These are phyloP conservation scores for Vicugna pacos DNA, from an alignment of 2,113 vertebrate genomes.

Conservation along the genomic window DNA sequence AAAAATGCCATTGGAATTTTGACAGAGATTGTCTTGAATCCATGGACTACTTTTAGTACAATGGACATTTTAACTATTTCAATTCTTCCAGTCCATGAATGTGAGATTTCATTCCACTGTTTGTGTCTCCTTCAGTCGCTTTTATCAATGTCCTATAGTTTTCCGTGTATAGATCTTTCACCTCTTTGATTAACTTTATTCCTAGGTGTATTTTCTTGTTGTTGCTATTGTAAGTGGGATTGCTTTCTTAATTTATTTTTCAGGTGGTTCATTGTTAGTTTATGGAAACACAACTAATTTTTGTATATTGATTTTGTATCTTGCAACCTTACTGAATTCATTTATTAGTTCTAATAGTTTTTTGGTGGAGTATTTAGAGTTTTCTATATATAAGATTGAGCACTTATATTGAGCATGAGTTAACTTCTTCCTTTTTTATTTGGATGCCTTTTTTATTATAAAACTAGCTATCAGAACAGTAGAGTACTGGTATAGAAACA, in stretches of 20 bases:
- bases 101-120: neutral
- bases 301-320: neutral
- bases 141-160: neutral
- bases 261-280: neutral
- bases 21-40: neutral
- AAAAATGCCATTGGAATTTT: neutral
- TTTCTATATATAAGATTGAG: neutral
- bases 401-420: neutral
- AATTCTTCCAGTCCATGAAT: neutral
- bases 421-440: neutral
- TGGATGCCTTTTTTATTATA: neutral
- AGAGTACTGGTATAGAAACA: neutral
- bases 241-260: neutral
- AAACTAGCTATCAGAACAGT: neutral
- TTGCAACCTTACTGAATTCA: neutral
- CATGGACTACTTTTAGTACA: neutral
- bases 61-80: neutral
- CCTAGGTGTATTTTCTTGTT: neutral
- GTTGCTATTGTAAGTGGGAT: neutral
- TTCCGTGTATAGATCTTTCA: neutral
- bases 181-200: neutral
- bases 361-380: neutral
- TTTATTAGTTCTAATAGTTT: neutral
- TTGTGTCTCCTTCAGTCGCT: neutral
- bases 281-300: neutral